Evolutionary conservation across 2,888 invertebrate species (phyloP).

Genomic region (Syrista parreyssii): DNA sequence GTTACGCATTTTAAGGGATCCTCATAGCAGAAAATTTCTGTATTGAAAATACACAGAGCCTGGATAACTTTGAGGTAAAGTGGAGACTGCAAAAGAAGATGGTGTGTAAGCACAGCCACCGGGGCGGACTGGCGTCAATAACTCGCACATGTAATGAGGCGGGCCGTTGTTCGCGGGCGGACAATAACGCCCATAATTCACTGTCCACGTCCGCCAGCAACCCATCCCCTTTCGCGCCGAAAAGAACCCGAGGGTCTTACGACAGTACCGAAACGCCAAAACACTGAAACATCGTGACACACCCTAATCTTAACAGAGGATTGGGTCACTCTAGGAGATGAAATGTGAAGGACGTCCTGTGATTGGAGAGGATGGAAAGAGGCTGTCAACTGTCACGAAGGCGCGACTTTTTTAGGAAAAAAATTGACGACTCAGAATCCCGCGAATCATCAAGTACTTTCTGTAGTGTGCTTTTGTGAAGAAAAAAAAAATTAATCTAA

Average conservation of each 20-base stretch:
- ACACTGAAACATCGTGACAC: background rate
- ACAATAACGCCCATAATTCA: slow-evolving; percentile 56
- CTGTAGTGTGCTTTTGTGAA: background rate
- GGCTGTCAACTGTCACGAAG: background rate
- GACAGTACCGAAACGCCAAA: background rate
- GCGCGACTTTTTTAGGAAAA: background rate
- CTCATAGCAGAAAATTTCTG: background rate
- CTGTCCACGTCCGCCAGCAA: slow-evolving; percentile 32
- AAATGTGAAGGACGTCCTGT: background rate
- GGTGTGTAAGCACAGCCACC: slow-evolving; percentile 30
- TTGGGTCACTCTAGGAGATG: background rate
- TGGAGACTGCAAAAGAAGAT: slow-evolving; percentile 22
- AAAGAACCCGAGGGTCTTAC: background rate
- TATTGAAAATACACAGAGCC: background rate
- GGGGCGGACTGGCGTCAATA: slow-evolving; percentile 44
- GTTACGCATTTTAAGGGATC: background rate
- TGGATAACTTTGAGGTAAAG: slow-evolving; percentile 20
- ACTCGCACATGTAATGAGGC: slow-evolving; percentile 54
- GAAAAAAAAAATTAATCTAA: background rate
- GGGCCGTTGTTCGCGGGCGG: slow-evolving; percentile 52
- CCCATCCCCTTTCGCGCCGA: slow-evolving; percentile 3
- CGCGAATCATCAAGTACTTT: background rate
- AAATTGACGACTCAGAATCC: background rate
- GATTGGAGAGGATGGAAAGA: background rate
- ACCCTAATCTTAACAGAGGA: background rate